Evolutionary conservation across 2,797 vertebrate species (phyloP), one percentile per base, ranked within the genome.

Genomic region (Danio albolineatus): DNA sequence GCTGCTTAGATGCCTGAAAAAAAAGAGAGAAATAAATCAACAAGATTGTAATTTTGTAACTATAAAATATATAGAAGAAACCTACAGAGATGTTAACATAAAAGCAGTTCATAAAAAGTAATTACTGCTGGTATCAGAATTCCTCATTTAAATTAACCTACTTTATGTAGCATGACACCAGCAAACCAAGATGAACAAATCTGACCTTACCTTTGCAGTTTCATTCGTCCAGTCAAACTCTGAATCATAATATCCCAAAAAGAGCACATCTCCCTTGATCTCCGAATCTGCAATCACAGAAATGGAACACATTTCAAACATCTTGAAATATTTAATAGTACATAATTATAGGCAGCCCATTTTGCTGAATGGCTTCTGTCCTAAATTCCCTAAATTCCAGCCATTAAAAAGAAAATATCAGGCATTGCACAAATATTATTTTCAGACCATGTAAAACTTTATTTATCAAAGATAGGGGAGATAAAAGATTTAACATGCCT

Each of bases 161-260:
- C 56, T 5, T 21, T 21, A 1, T 12, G 46, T 21, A 10, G 8
- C 39, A 44, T 10, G 0, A 14, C 5, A 19, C n/a, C 39, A 54
- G 7, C 14, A 48, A 36, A 49, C 21, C 21, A 9, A 28, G 4
- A 6, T 12, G 36, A 48, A 61, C 2, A 38, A 75, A 53, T 10
- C 36, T 10, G 16, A 6, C 8, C 17, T 83, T 85, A 99, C 97
- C 96, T 98, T 98, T 73, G 96, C 96, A 0, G 94, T 94, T 89
- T 98, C 96, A 21, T 97, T 96, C 41, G 91, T 94, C 97, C 97
- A 98, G 88, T 97, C 93, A 77, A 98, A 98, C 56, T 98, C 96
- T 0, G 97, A 96, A 76, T 95, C 95, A 81, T 95, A 98, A 89
- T 96, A 94, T 67, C 97, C 97, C 0, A 98, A 93, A 87, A 95